These are phyloP conservation scores for Triops cancriformis DNA, from an alignment of 1,140 invertebrate species.

Conservation along the genomic window DNA sequence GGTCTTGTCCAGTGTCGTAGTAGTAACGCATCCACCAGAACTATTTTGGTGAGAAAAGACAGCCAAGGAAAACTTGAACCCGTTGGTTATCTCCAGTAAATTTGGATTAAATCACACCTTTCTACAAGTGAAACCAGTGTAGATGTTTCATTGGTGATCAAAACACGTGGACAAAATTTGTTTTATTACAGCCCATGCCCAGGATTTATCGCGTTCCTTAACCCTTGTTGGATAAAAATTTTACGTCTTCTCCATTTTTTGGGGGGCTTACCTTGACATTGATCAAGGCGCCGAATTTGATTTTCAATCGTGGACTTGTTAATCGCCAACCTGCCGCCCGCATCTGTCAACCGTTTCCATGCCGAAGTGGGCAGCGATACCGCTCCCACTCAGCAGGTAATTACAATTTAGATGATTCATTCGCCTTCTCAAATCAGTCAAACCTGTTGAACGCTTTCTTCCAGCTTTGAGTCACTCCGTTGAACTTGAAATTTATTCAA, in stretches of 20 bases:
- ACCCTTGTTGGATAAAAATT: too few relatives aligned
- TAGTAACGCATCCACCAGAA: too few relatives aligned
- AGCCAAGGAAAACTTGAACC: too few relatives aligned
- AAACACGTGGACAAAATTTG: too few relatives aligned
- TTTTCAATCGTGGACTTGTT: neutral
- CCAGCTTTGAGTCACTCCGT: neutral
- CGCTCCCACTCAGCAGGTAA: conserved; percentile 20
- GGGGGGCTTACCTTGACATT: neutral
- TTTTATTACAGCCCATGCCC: too few relatives aligned
- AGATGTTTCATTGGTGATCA: too few relatives aligned
- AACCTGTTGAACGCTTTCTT: neutral
- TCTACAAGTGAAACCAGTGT: too few relatives aligned
- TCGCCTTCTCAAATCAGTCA: neutral
- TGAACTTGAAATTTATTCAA: neutral
- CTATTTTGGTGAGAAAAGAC: too few relatives aligned
- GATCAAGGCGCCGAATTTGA: neutral
- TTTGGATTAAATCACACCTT: too few relatives aligned
- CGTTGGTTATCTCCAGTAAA: too few relatives aligned
- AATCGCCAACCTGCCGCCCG: conserved; percentile 24
- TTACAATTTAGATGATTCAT: neutral
- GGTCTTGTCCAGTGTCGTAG: neutral
- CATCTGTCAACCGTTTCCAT: conserved; percentile 22
- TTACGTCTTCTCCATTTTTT: too few relatives aligned
- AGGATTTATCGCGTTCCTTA: too few relatives aligned
- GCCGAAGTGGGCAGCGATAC: conserved; percentile 15